Conservation (phyloP, 1,140 invertebrate species). For the Cotesia glomerata region DNA sequence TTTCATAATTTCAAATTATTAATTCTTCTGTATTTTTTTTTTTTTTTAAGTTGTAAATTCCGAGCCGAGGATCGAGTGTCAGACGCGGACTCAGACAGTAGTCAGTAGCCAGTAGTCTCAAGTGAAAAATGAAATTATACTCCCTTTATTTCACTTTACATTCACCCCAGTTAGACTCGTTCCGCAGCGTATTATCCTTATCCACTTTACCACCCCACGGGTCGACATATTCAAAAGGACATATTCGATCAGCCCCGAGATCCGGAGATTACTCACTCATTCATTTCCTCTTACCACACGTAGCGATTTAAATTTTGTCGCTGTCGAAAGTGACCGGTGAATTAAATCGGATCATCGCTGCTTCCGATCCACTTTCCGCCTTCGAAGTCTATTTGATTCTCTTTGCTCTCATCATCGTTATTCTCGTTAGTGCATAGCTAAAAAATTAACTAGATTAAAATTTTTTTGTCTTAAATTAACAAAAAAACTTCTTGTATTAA, state of each 20-base stretch:
- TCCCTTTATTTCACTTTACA: conserved; percentile 53
- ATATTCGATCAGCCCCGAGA: too few relatives aligned
- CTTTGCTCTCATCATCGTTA: neutral
- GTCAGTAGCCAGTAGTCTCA: conserved; percentile 8
- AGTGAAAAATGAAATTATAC: conserved; percentile 56
- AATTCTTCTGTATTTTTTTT: too few relatives aligned
- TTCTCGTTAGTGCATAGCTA: neutral
- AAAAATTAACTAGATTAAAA: too few relatives aligned
- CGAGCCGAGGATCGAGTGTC: too few relatives aligned
- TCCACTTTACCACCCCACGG: conserved; percentile 51
- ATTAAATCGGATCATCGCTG: conserved; percentile 53
- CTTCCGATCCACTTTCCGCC: conserved; percentile 10
- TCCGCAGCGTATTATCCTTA: conserved; percentile 56
- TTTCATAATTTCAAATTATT: too few relatives aligned
- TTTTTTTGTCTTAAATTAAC: too few relatives aligned
- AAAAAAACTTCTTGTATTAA: too few relatives aligned
- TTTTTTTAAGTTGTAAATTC: too few relatives aligned
- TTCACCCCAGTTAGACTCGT: conserved; percentile 53
- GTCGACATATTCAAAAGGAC: conserved; percentile 48
- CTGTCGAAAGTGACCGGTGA: conserved; percentile 55
- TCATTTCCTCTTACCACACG: conserved; percentile 29
- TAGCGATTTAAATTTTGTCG: conserved; percentile 59
- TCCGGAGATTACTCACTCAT: conserved; percentile 1
- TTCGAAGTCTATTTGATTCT: conserved; percentile 1
- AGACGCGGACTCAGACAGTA: too few relatives aligned